These are phyloP conservation scores for Liasis olivaceus DNA, from an alignment of 2,797 vertebrate species.

Conservation along the genomic window DNA sequence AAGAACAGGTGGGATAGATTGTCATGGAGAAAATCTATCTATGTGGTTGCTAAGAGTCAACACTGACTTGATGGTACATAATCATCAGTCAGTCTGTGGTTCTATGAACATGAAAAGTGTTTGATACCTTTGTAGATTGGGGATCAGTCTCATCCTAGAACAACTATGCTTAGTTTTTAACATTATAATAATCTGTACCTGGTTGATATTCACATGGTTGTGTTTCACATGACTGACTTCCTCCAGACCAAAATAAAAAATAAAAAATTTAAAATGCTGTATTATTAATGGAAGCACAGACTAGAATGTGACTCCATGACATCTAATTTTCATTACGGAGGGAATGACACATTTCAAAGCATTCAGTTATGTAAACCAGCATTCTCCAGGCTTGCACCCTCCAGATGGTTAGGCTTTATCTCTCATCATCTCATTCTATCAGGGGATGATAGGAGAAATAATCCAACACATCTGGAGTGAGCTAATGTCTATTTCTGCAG, in stretches of 20 bases:
- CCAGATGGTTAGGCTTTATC: background rate
- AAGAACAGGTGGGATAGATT: no score
- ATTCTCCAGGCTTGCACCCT: background rate
- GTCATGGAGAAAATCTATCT: no score
- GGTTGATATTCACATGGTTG: background rate
- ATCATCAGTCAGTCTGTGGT: no score
- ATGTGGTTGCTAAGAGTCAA: no score
- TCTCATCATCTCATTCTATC: background rate
- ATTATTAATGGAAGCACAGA: background rate
- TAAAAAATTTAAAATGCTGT: background rate
- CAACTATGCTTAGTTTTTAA: background rate
- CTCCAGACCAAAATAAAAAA: slow-evolving; percentile 1
- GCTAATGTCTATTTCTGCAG: background rate
- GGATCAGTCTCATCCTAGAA: background rate
- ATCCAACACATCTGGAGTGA: background rate
- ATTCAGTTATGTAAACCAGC: background rate
- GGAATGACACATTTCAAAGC: background rate
- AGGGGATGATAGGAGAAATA: background rate
- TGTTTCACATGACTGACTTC: background rate
- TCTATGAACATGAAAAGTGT: no score
- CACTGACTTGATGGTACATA: no score
- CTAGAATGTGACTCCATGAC: background rate
- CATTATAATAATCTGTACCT: background rate
- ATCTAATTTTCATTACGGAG: background rate
- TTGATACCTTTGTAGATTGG: no score